Base-by-base conservation (phyloP, 2,888 invertebrate genomes). In the Dorcus parallelipipedus region DNA sequence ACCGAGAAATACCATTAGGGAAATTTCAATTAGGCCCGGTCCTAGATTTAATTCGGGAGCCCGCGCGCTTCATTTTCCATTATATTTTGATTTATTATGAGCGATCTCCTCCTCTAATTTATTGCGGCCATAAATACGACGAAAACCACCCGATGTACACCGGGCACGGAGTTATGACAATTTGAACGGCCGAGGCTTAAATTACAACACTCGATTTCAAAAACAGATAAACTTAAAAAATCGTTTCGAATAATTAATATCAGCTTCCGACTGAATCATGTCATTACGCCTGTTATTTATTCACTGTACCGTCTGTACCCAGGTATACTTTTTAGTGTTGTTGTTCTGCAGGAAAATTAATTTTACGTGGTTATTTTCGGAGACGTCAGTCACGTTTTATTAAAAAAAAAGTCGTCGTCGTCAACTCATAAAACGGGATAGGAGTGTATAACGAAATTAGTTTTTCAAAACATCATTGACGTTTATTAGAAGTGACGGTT, bases 1-100 rank as follows among this genome's bases (percentile, higher is more conserved):
- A 78, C 77, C 77, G 73, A 73, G 77, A 73, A 78, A 78, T 69
- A 72, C 77, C 76, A 78, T 78, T 78, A 78, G 76, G 76, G 75
- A 75, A 73, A 76, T 78, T 78, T 78, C 77, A 78, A 78, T 78
- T 77, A 76, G 71, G 67, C 65, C 20, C 63, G 58, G 52, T 52
- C 52, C 52, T 40, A 47, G 56, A 58, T 56, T 56, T 59, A 55
- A 59, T 55, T 56, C 53, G 49, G 39, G 41, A 20, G 40, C 9
- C 14, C 45, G 49, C 56, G 40, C 52, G 40, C 52, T 56, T 59
- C 59, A 59, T 56, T 55, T 51, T 52, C 55, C 52, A 55, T 59
- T 54, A 17, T 39, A 43, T 39, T 52, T 38, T 58, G 58, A 58
- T 58, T 58, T 58, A 58, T 58, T 39, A 53, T 50, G 49, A 50